A percentile compares a stretch with the other conserved stretches of the same genome.
Conservation (phyloP, 2,888 invertebrate genomes). For the Eristalinus sepulchralis region DNA sequence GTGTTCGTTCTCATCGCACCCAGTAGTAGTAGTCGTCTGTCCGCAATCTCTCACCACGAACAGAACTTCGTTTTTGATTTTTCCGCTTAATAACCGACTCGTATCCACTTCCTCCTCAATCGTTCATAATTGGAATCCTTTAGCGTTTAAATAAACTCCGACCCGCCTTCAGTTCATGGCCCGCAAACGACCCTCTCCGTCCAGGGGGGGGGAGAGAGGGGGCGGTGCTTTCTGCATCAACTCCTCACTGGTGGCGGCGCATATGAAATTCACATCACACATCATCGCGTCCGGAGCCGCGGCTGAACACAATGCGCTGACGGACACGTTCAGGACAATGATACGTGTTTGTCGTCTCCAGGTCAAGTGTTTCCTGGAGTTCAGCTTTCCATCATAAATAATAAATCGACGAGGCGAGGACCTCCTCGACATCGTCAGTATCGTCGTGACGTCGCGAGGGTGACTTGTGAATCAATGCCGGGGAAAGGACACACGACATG, state of each 20-base stretch:
- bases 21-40: not conserved
- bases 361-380: slow-evolving; percentile 58
- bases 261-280: slow-evolving; percentile 27
- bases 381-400: slow-evolving; percentile 60
- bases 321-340: slow-evolving; percentile 4
- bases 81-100: slow-evolving; percentile 6
- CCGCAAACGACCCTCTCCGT: not conserved
- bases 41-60: not conserved
- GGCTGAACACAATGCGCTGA: slow-evolving; percentile 12
- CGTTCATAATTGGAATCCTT: slow-evolving; percentile 18
- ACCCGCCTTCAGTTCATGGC: not conserved
- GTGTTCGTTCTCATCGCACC: not conserved
- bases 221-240: slow-evolving; percentile 16
- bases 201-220: not conserved
- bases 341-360: slow-evolving; percentile 16
- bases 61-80: slow-evolving; percentile 12
- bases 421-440: not conserved
- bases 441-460: not conserved
- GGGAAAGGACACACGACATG: not conserved
- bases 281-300: slow-evolving; percentile 18
- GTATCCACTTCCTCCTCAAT: not conserved
- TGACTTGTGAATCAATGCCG: not conserved
- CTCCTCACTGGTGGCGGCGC: slow-evolving; percentile 1
- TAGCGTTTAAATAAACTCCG: slow-evolving; percentile 6
- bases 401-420: slow-evolving; percentile 43